Evolutionary conservation across 2,797 vertebrate species (phyloP).

Genomic region (Cyclura pinguis): DNA sequence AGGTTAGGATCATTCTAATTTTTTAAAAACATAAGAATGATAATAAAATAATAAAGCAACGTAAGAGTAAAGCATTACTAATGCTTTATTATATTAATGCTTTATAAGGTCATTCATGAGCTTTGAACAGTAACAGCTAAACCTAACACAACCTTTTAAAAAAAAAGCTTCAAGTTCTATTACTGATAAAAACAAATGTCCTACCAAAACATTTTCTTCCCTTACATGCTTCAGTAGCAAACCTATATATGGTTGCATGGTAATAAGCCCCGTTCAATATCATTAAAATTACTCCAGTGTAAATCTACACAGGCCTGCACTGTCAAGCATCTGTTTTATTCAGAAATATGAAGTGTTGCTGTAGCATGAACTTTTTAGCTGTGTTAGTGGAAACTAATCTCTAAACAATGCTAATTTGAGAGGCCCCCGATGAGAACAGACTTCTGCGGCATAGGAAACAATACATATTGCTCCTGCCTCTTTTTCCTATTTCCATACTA

Average conservation of each 20-base stretch:
- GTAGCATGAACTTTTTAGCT: conserved; percentile 44
- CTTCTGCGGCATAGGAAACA: conserved; percentile 48
- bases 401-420: conserved; percentile 67
- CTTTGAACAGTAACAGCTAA: neutral
- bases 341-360: conserved; percentile 46
- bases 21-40: neutral
- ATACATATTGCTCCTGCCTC: conserved; percentile 51
- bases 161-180: neutral
- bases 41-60: neutral
- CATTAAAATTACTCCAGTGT: neutral
- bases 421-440: conserved; percentile 57
- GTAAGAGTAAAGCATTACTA: too few species aligned
- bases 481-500: conserved; percentile 57
- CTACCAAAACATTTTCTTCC: too few species aligned
- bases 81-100: too few species aligned
- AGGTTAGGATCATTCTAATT: neutral
- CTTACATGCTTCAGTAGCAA: neutral
- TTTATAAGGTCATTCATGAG: neutral
- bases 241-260: neutral
- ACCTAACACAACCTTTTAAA: neutral
- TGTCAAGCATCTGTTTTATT: conserved; percentile 31
- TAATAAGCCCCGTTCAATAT: neutral
- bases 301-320: neutral
- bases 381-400: conserved; percentile 58
- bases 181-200: neutral